A percentile compares a stretch with the other conserved stretches of the same genome.
Evolutionary conservation across 2,888 invertebrate species (phyloP).

Genomic region (Leptothorax acervorum): DNA sequence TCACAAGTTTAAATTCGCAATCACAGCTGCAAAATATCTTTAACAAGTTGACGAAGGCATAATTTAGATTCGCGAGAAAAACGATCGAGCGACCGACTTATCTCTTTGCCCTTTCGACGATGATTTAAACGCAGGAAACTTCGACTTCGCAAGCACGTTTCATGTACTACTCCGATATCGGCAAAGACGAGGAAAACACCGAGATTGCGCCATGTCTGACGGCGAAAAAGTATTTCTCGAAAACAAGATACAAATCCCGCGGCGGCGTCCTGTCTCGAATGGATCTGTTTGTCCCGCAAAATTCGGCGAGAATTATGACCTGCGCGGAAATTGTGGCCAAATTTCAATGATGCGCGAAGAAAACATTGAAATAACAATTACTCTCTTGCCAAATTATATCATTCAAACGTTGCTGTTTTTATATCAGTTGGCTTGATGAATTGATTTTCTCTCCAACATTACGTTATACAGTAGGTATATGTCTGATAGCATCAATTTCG

Average conservation of each 20-base stretch:
- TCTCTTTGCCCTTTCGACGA: background rate
- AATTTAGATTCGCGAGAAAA: slow-evolving; percentile 15
- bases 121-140: slow-evolving; percentile 38
- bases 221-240: slow-evolving; percentile 26
- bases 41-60: slow-evolving; percentile 17
- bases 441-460: background rate
- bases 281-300: slow-evolving; percentile 60
- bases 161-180: slow-evolving; percentile 8
- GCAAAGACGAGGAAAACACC: slow-evolving; percentile 32
- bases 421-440: background rate
- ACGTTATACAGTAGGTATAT: background rate
- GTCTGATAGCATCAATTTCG: background rate
- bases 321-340: slow-evolving; percentile 1
- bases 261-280: slow-evolving; percentile 33
- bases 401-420: background rate
- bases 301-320: slow-evolving; percentile 49
- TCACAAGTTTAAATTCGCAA: background rate
- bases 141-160: slow-evolving; percentile 10
- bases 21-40: slow-evolving; percentile 13
- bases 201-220: background rate
- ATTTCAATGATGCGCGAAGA: slow-evolving; percentile 8
- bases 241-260: slow-evolving; percentile 53
- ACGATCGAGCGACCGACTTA: slow-evolving; percentile 8
- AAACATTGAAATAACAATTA: slow-evolving; percentile 4
- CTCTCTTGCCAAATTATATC: slow-evolving; percentile 14